Evolutionary conservation across 2,113 vertebrate species (phyloP).

Genomic region (Ophiodon elongatus): DNA sequence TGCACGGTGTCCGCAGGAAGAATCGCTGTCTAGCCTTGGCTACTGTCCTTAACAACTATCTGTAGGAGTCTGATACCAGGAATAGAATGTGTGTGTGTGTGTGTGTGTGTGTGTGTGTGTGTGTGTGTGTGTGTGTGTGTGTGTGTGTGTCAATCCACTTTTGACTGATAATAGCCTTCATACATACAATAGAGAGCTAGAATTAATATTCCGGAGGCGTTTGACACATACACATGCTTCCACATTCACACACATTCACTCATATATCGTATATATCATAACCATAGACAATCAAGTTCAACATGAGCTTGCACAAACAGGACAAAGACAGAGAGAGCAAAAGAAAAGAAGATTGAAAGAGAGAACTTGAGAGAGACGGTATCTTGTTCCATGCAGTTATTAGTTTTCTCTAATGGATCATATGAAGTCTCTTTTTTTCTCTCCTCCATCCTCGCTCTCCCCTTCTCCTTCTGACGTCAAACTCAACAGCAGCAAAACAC

Average conservation of each 20-base stretch:
- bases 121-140: slow-evolving; percentile 10
- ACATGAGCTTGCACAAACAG: not conserved
- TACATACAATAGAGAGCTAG: not conserved
- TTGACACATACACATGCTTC: not conserved
- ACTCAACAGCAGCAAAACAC: slow-evolving; percentile 53
- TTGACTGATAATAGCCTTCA: not conserved
- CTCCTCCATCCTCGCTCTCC: not conserved
- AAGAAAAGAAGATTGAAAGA: not conserved
- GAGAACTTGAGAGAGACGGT: not conserved
- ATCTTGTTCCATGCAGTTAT: slow-evolving; percentile 30
- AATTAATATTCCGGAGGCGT: not conserved
- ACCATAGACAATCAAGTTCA: not conserved
- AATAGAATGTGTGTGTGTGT: slow-evolving; percentile 13
- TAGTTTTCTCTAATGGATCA: slow-evolving; percentile 33
- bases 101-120: slow-evolving; percentile 20
- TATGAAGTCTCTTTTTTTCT: slow-evolving; percentile 16
- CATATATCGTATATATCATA: too few species aligned
- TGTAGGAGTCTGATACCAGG: slow-evolving; percentile 30
- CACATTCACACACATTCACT: not conserved
- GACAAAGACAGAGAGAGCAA: slow-evolving; percentile 4
- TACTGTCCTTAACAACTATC: slow-evolving; percentile 52
- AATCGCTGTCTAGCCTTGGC: slow-evolving; percentile 27
- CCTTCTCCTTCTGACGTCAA: slow-evolving; percentile 66
- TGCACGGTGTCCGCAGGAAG: not conserved
- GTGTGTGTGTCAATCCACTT: not conserved